Evolutionary conservation across 2,888 invertebrate species (phyloP), one percentile per base, ranked within the genome.

Genomic region (Campoletis raptor): DNA sequence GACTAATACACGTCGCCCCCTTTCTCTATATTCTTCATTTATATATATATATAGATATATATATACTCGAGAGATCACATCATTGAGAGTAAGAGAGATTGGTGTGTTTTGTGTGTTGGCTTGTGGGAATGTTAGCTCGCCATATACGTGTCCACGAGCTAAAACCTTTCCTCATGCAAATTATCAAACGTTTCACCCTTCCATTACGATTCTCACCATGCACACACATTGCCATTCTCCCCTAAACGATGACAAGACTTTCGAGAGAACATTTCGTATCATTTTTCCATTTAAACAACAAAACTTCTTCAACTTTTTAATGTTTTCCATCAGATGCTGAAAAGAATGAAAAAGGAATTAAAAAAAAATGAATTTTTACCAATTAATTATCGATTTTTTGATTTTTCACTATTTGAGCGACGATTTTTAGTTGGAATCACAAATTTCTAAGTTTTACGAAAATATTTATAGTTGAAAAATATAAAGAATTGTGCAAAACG

Each of bases 161-260:
- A 81, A 86, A 83, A 86, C 48, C 83, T 77, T 74, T 81, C 87
- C 81, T 88, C 90, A 89, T 90, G 90, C 90, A 91, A 91, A 92
- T 91, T 88, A 89, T 83, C 81, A 76, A 82, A 84, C 76, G 85
- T 86, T 89, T 83, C 86, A 81, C 83, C 86, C 86, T 81, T 81
- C 83, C 18, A 54, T 57, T 45, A 48, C 52, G 21, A 12, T 36
- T 70, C 18, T 70, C 40, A 18, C 21, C n/a, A n/a, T 40, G 57
- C 52, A 66, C 66, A 83, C 72, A 73, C 12, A 12, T 57, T 24
- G 15, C 12, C 30, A 37, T 64, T 40, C 61, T n/a, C 78, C 48
- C 61, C 30, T 36, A 57, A 70, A 70, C 80, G 74, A 70, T 70
- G 74, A 69, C 57, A 82, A 69, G 69, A 80, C 61, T 69, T 72